These are phyloP conservation scores for Marmota monax DNA, from an alignment of 2,113 vertebrate species.

Conservation along the genomic window DNA sequence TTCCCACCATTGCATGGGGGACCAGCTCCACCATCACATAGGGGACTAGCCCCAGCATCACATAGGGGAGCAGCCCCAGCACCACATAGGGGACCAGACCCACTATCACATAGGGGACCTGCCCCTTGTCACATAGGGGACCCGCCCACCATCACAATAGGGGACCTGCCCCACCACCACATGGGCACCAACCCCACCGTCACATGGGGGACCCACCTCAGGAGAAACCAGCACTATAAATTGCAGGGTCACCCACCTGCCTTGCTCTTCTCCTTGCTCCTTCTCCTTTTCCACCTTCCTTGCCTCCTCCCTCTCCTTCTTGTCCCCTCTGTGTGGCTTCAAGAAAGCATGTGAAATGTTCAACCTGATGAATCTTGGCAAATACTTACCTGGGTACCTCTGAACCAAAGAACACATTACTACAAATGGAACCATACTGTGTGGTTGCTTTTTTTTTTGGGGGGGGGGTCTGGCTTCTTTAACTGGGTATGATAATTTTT, in stretches of 20 bases:
- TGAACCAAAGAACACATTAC: background rate
- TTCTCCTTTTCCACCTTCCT: background rate
- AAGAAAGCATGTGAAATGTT: background rate
- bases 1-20: background rate
- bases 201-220: background rate
- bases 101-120: too few species aligned
- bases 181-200: too few species aligned
- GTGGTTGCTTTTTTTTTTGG: background rate
- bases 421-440: background rate
- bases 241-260: accelerated
- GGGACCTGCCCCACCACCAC: too few species aligned
- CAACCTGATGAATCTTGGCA: background rate
- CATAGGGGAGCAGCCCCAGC: too few species aligned
- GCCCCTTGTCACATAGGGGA: background rate
- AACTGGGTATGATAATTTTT: background rate
- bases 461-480: background rate
- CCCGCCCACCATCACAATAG: too few species aligned
- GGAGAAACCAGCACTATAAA: background rate
- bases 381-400: background rate
- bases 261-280: background rate
- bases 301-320: background rate
- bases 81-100: too few species aligned
- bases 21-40: background rate
- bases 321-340: background rate
- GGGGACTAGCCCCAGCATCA: too few species aligned